Base-by-base conservation (phyloP, 2,888 invertebrate genomes). In the Drosophila prostipennis region DNA sequence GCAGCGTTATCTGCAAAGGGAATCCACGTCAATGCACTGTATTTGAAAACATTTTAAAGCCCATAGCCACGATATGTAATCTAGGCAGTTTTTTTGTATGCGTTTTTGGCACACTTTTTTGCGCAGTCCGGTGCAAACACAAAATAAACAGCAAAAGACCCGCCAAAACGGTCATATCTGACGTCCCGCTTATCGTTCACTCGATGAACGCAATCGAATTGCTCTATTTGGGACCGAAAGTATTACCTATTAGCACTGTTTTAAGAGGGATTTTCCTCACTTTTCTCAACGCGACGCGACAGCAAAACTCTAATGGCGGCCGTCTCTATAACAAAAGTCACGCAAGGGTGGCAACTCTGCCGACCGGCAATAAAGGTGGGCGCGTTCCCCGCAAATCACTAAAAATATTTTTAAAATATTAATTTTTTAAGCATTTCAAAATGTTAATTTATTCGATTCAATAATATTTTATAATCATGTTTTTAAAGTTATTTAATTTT, bases 201-300 rank as follows among this genome's bases (percentile, higher is more conserved):
- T 19, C 32, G 6, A 6, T 1, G 7, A 5, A n/a, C 6, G 8
- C 13, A 16, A 40, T 16, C 11, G 40, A 37, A 51, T 19, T 19
- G 26, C 16, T n/a, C 14, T 40, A 19, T 34, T 51, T 40, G 43
- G 13, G 19, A 10, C 16, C 34, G 46, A 29, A 43, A 57, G 48
- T 64, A 56, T 74, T 83, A 84, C 85, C 87, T 84, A 81, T 87
- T 82, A 78, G 74, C 80, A 84, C 82, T 76, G 72, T 83, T 87
- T 71, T 76, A 74, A 57, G 67, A 29, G 68, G 71, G 76, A 87
- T 79, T 82, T 83, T 85, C 72, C 80, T 71, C 87, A 84, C 77
- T 83, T 80, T 78, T 85, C 63, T 60, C 69, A 80, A 78, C 34
- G 73, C 83, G 90, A 90, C 90, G 90, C 90, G 90, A 90, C 78